A percentile compares a stretch with the other conserved stretches of the same genome.
These are phyloP conservation scores for Brassicogethes aeneus DNA, from an alignment of 2,888 invertebrate genomes.

Conservation along the genomic window DNA sequence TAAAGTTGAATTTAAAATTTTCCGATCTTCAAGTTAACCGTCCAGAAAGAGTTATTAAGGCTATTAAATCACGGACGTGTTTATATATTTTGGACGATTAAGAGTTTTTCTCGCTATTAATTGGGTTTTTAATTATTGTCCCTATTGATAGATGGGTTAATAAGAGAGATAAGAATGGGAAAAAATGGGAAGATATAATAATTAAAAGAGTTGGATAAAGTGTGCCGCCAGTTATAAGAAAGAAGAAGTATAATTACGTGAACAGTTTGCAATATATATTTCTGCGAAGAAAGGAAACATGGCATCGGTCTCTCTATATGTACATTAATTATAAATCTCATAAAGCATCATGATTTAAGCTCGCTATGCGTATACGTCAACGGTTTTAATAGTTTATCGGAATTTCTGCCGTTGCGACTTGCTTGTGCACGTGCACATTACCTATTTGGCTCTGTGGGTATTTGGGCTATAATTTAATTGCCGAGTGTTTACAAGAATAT, in stretches of 20 bases:
- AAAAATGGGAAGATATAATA: too few species aligned
- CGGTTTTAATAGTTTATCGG: conserved; percentile 28
- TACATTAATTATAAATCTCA: conserved; percentile 34
- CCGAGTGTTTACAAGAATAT: conserved; percentile 12
- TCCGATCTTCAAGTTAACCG: background rate
- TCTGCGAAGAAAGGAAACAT: conserved; percentile 29
- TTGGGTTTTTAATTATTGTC: too few species aligned
- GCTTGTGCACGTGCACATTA: background rate
- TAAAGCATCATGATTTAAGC: conserved; percentile 31
- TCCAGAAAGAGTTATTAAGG: background rate
- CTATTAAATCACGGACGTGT: background rate
- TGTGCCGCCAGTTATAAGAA: conserved; percentile 8
- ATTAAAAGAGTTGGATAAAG: too few species aligned
- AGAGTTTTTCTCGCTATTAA: background rate
- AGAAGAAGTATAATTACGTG: conserved; percentile 14
- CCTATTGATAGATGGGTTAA: too few species aligned
- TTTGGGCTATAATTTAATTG: background rate
- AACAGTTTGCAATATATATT: conserved; percentile 15
- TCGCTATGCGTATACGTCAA: conserved; percentile 18
- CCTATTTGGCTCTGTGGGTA: background rate
- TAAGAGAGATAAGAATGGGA: too few species aligned
- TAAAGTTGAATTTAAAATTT: background rate
- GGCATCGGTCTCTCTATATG: conserved; percentile 28
- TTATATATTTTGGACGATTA: background rate
- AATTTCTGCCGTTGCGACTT: conserved; percentile 19